Evolutionary conservation across 2,797 vertebrate species (phyloP).

Genomic region (Apogon hyalosoma): DNA sequence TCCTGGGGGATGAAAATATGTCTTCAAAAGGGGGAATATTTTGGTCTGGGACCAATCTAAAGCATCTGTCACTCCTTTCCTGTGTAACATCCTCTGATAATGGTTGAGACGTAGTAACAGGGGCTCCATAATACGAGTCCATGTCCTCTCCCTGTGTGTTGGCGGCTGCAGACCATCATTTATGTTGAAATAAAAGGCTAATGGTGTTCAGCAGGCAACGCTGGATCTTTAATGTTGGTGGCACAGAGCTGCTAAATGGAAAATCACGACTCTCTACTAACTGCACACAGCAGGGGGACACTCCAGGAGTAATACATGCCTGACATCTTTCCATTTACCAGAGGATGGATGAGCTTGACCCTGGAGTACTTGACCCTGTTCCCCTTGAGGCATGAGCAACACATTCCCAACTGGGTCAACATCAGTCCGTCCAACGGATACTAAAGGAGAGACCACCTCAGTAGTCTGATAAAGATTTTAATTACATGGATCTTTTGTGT

Average conservation of each 20-base stretch:
- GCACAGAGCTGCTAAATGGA: constrained; percentile 12
- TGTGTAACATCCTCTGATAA: constrained; percentile 43
- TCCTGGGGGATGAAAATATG: constrained; percentile 42
- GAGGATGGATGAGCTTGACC: constrained; percentile 70
- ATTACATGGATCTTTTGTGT: constrained; percentile 24
- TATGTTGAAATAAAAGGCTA: constrained; percentile 9
- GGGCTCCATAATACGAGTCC: constrained; percentile 7
- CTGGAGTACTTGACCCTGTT: constrained; percentile 61
- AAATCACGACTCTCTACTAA: constrained; percentile 21
- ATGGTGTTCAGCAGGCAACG: constrained; percentile 17
- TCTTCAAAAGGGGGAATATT: constrained; percentile 52
- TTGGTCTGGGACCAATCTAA: constrained; percentile 63
- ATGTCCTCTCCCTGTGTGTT: constrained; percentile 16
- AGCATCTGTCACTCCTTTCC: constrained; percentile 64
- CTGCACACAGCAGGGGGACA: constrained; percentile 4
- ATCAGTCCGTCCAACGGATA: constrained; percentile 15
- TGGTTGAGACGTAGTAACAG: neutral
- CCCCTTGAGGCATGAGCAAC: constrained; percentile 45
- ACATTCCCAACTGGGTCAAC: constrained; percentile 54
- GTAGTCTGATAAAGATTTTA: constrained; percentile 26
- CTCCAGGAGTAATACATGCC: constrained; percentile 27
- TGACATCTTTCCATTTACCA: constrained; percentile 51
- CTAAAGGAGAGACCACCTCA: constrained; percentile 51
- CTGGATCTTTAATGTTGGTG: constrained; percentile 5
- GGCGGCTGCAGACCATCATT: constrained; percentile 20